Base-by-base conservation (phyloP, 2,797 vertebrate genomes). In the Ctenopoma multispine region DNA sequence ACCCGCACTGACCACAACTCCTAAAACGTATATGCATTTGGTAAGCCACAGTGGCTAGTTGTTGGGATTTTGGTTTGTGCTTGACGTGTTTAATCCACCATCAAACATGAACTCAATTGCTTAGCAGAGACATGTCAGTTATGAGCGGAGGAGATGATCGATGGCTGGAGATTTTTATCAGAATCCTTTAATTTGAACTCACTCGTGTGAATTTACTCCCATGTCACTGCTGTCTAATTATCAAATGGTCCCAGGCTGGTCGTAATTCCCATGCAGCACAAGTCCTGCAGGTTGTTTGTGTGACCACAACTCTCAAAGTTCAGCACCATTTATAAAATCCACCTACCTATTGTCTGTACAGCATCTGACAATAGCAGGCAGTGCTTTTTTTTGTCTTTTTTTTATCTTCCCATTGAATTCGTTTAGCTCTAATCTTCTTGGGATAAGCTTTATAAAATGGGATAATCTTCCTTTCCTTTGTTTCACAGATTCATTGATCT, bases 401-500 rank as follows among this genome's bases (percentile, higher is more conserved):
- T 69, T 21, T 21, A 34, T 20, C 59, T 41, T 2, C 9, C 24
- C 55, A 12, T 59, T 74, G 34, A 49, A 31, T 29, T 63, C 44
- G 65, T 62, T 59, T 27, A 58, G 31, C 55, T 54, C 50, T 60
- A 69, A 77, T 80, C 74, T 68, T 48, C 34, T 85, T 60, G 58
- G 71, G 55, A 71, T 72, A 48, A 69, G 54, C 72, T 65, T 71
- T 55, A 68, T 58, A 43, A 69, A 75, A 75, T 4, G 7, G 18
- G 57, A 77, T 71, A 23, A 71, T 73, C 62, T 48, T 63, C 29
- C 18, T 48, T 21, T 15, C 15, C 20, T 54, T 66, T 67, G 27
- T 59, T 72, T 67, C 64, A 63, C 29, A 63, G 36, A 61, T 74
- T 67, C 46, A 63, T 79, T 59, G 49, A 73, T 65, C 38, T 20